A percentile compares a stretch with the other conserved stretches of the same genome.
Conservation (phyloP, 1,140 invertebrate species). For the Temnothorax curvispinosus region DNA sequence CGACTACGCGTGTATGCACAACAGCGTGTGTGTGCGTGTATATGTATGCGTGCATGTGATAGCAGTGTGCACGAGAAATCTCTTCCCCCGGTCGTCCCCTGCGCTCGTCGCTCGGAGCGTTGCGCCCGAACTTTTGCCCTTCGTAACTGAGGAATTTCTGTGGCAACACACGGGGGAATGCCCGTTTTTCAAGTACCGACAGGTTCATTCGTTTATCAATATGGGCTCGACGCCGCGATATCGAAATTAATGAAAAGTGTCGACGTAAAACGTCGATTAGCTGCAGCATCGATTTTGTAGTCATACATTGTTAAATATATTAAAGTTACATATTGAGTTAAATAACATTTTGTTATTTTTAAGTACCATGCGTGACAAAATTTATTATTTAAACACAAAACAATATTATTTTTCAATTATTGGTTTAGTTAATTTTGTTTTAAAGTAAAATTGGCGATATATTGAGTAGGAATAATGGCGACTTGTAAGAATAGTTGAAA, state of each 20-base stretch:
- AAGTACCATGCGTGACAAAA: no score
- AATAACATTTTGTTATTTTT: no score
- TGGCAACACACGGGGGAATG: neutral
- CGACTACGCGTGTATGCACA: conserved; percentile 46
- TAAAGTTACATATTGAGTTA: no score
- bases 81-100: neutral
- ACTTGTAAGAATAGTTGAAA: no score
- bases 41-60: neutral
- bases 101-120: neutral
- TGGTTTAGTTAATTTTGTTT: no score
- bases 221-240: neutral
- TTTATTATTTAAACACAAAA: no score
- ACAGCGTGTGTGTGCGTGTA: neutral
- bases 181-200: neutral
- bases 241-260: neutral
- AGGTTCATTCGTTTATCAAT: neutral
- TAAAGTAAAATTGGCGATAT: no score
- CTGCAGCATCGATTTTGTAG: neutral
- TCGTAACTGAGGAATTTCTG: neutral
- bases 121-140: neutral
- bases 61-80: neutral
- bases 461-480: no score
- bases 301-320: no score
- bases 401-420: no score
- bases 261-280: neutral